Evolutionary conservation across 2,888 invertebrate genomes (phyloP), one percentile per base, ranked within the genome.

Genomic region (Drosophila quinaria): DNA sequence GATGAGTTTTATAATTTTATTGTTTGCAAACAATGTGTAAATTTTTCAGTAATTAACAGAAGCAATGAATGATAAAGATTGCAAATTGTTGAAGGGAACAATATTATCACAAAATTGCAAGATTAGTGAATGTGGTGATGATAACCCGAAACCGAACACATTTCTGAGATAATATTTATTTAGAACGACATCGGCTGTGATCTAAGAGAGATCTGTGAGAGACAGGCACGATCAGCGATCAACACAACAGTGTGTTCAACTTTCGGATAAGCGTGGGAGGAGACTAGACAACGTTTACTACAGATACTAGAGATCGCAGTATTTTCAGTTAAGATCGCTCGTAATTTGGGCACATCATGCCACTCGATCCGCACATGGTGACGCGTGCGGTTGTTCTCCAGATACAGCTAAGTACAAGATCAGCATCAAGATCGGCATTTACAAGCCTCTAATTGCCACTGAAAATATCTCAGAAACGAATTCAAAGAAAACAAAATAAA

Each of bases 301-400:
- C 13, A 52, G 56, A 62, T 37, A 46, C 5, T 13, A 62, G 47
- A 54, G 42, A 60, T 25, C 19, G 58, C 31, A 8, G 19, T 25
- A 1, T 29, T 69, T 65, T 52, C 78, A 76, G 87, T 89, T 89
- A 88, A 89, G 87, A 90, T 82, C 71, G 52, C 62, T 22, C 11
- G 78, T 70, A 52, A 44, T 44, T 71, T 52, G 56, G 61, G 59
- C 74, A 74, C 70, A 78, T 52, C 70, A 81, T 82, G 90, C 67
- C 90, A 89, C 78, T 90, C 75, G 81, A 68, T 63, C 62, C 65
- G 75, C 78, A 75, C 59, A 66, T 74, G 59, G 71, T 80, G 74
- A 75, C 58, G 74, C 74, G 79, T 74, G 70, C 73, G 84, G 90
- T 90, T 80, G 70, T 72, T 69, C 74, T 66, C 15, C 70, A 58